Evolutionary conservation across 1,140 invertebrate genomes (phyloP).

Genomic region (Ctenoplectra terminalis): DNA sequence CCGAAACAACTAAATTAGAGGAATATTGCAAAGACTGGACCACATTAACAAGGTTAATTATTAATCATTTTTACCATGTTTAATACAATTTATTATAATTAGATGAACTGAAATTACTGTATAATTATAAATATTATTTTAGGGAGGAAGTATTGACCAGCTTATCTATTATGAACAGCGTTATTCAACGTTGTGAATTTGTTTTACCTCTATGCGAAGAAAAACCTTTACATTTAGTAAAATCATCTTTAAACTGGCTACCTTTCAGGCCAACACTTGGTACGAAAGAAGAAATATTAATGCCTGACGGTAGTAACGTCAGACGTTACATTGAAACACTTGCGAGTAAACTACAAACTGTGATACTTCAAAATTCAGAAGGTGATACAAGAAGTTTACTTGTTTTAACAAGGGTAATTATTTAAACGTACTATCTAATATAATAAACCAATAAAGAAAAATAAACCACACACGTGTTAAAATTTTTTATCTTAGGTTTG

Average conservation of each 20-base stretch:
- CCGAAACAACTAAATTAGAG: slow-evolving; percentile 83
- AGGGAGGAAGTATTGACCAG: slow-evolving; percentile 83
- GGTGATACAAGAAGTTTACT: slow-evolving; percentile 90
- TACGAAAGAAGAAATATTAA: slow-evolving; percentile 79
- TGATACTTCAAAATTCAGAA: slow-evolving; percentile 85
- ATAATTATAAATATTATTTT: slow-evolving; percentile 54
- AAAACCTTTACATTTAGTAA: slow-evolving; percentile 81
- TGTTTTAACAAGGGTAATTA: slow-evolving; percentile 83
- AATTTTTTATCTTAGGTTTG: slow-evolving; percentile 84
- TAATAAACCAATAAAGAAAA: neutral
- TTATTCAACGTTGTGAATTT: slow-evolving; percentile 83
- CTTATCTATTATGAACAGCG: slow-evolving; percentile 78
- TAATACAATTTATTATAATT: neutral
- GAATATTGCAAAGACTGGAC: slow-evolving; percentile 79
- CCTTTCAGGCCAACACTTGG: slow-evolving; percentile 80
- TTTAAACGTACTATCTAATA: slow-evolving; percentile 25
- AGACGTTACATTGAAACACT: slow-evolving; percentile 83
- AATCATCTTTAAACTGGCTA: slow-evolving; percentile 75
- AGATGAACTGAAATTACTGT: neutral
- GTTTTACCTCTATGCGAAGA: slow-evolving; percentile 86
- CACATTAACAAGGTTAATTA: slow-evolving; percentile 73
- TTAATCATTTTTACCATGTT: slow-evolving; percentile 9
- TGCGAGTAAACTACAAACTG: slow-evolving; percentile 84
- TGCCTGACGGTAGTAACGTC: slow-evolving; percentile 87
- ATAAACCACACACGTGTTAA: neutral